These are phyloP conservation scores for Cyclargus thomasi DNA, from an alignment of 1,140 invertebrate genomes.

Conservation along the genomic window DNA sequence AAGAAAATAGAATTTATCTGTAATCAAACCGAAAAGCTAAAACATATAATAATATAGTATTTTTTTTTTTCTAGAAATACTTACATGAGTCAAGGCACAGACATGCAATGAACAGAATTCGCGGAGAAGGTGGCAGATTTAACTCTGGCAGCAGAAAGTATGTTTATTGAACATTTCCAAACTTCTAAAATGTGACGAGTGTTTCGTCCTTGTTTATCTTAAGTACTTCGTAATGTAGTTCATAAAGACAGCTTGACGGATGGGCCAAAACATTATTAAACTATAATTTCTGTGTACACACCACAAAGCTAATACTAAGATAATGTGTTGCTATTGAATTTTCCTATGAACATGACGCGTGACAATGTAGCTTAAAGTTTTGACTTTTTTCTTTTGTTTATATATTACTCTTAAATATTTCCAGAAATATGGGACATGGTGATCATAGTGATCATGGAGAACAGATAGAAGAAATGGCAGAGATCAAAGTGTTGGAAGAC, in stretches of 20 bases:
- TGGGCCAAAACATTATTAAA: no score
- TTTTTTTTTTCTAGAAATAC: slow-evolving; percentile 88
- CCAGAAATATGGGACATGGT: slow-evolving; percentile 46
- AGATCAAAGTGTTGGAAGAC: slow-evolving; percentile 44
- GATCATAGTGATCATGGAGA: slow-evolving; percentile 25
- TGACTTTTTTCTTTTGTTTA: not conserved
- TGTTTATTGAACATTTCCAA: slow-evolving; percentile 28
- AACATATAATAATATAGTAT: no score
- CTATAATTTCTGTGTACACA: no score
- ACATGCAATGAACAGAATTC: slow-evolving; percentile 97
- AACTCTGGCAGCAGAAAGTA: slow-evolving; percentile 80
- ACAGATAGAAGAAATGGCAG: slow-evolving; percentile 4
- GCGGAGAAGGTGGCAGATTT: slow-evolving; percentile 97
- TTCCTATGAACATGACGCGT: no score
- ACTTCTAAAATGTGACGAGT: not conserved
- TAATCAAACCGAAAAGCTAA: no score
- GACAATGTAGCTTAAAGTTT: no score
- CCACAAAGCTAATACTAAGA: no score
- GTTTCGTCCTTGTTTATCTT: not conserved
- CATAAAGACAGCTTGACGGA: no score
- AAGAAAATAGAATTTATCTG: no score
- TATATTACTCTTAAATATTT: slow-evolving; percentile 22
- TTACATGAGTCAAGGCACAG: slow-evolving; percentile 98
- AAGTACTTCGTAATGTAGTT: no score
- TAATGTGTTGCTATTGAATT: no score